Base-by-base conservation (phyloP, 1,140 invertebrate species). In the Ylistrum balloti region DNA sequence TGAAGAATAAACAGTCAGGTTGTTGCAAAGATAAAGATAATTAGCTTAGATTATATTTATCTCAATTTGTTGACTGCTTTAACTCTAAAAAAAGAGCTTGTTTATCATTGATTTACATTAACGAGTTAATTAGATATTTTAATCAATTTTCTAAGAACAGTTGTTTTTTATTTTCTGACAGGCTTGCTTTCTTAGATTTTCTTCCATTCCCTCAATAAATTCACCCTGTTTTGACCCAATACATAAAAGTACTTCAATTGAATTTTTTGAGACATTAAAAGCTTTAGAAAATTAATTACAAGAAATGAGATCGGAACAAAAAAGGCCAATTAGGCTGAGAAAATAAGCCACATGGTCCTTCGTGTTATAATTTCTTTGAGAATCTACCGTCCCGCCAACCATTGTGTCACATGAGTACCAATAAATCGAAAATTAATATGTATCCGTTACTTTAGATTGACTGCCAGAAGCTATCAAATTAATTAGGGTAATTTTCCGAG, bases 381-480 rank as follows among this genome's bases (percentile, higher is more conserved):
- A 74, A 74, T 74, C 22, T 74, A 74, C 56, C 22, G 56, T 74
- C 56, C 56, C 56, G 56, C 56, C 9, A 74, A 74, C 1, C 22
- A 74, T 74, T 28, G 22, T 74, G 56, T 74, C 56, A 74, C 56
- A 74, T 74, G 56, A 74, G 56, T 74, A 74, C 56, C 56, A 74
- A 74, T 74, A 74, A 74, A 74, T 74, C 56, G 56, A 74, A 74
- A 74, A 74, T 74, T 74, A 74, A 74, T 74, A 74, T 74, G 56
- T 74, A 28, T 74, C 56, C 56, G 56, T 74, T 74, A 74, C 56
- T 74, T 74, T 28, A 28, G 22, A 74, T 74, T 74, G 56, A 28
- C 56, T n/a, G 56, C 56, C 56, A 2, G 56, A 28, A 74, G 56
- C 56, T 74, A 74, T 74, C 56, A 74, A 74, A 28, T 74, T 74